Base-by-base conservation (phyloP, 2,888 invertebrate genomes). In the Lampropteryx suffumata region DNA sequence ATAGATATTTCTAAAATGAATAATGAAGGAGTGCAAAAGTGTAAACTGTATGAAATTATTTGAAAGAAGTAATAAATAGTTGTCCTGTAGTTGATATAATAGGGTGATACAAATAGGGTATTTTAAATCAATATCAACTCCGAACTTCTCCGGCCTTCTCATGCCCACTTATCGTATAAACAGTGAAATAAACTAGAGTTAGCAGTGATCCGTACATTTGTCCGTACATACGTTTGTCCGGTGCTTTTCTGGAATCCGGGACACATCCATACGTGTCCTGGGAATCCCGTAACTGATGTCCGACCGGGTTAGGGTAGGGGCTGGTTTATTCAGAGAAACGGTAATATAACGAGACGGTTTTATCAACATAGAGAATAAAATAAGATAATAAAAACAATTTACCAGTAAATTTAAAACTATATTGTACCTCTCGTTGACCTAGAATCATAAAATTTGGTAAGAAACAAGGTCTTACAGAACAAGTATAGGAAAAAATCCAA, bases 271-370 rank as follows among this genome's bases (percentile, higher is more conserved):
- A 55, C 51, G 37, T 50, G 55, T 55, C 55, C 34, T 34, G 41
- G 48, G 51, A 55, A 55, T 55, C 55, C 51, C 47, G 26, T 55
- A 44, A 55, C 55, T 55, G 55, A 55, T 55, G 55, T 48, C 41
- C 46, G 28, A 43, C 45, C 27, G 40, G 39, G 33, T 14, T 14
- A 26, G 28, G 49, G 29, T 33, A 8, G 29, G 41, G 27, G 7
- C 7, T 7, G 8, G 6, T 6, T 11, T 7, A 33, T 21, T 28
- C 11, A 10, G 40, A 47, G 26, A 13, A 34, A 52, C 47, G 47
- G 17, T 48, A 21, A 1, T 29, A 44, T 7, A 13, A 24, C 30
- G 21, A 11, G 13, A n/a, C n/a, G n/a, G n/a, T n/a, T n/a, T n/a
- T n/a, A n/a, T n/a, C n/a, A n/a, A n/a, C n/a, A n/a, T n/a, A n/a